Base-by-base conservation (phyloP, 1,140 invertebrate species). In the Dermatophagoides farinae region DNA sequence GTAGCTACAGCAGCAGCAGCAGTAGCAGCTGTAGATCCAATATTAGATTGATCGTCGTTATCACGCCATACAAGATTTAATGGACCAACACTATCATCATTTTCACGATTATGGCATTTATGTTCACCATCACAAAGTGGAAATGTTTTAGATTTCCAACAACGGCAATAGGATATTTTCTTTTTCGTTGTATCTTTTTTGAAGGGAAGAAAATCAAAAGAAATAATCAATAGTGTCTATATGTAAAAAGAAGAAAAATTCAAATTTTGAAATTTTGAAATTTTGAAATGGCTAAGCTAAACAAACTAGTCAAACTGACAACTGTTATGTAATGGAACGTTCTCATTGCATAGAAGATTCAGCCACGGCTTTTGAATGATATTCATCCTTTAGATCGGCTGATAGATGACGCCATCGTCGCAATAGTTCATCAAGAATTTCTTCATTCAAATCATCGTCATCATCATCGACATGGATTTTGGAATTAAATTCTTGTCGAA, bases 81-180 rank as follows among this genome's bases (percentile, higher is more conserved):
- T 10, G 60, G 51, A 23, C 57, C 57, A 14, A 20, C 39, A 11
- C 40, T 40, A 23, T 61, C 60, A n/a, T 61, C 23, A 23, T 61
- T 61, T 16, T 61, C 60, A n/a, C 23, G n/a, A 25, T 61, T 61
- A 31, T 61, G 55, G 8, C n/a, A 44, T 25, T 61, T 61, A 37
- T 61, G 60, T 1, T 5, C 57, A 25, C 60, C 60, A 46, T 61
- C 60, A 60, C 60, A 61, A 14, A 57, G 25, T 20, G 60, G 60
- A 62, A 62, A 61, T 10, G 59, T 61, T 61, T 54, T n/a, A 6
- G 60, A 61, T 39, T 46, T 39, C 60, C 60, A 61, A 51, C 60
- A 61, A 22, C 60, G 57, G n/a, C 60, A 61, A 11, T 23, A 37
- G 10, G 51, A 46, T 2, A 61, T n/a, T 37, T 37, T 60, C 40